Percentiles rank a stretch among this genome's conserved stretches.
These are phyloP conservation scores for Gallirallus australis DNA, from an alignment of 2,797 vertebrate species.

Conservation along the genomic window DNA sequence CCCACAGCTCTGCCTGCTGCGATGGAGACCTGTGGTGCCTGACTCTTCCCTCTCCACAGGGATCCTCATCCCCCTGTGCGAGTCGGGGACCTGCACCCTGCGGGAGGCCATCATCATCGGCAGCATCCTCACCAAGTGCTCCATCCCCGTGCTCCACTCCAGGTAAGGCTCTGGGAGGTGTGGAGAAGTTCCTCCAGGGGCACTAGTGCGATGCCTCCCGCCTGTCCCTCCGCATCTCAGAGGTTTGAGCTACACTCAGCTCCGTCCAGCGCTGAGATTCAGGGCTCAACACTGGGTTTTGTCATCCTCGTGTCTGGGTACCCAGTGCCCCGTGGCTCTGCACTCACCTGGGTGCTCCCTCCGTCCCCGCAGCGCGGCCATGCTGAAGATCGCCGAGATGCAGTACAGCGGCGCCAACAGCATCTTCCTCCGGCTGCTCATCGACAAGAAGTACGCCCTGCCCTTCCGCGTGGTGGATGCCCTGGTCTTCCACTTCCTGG, in stretches of 20 bases:
- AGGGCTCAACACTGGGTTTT: accelerated
- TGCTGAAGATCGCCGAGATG: constrained; percentile 97
- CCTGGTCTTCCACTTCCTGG: constrained; percentile 94
- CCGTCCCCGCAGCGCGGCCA: constrained; percentile 84
- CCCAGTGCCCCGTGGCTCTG: not conserved
- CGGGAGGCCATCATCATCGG: constrained; percentile 95
- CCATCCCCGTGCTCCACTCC: constrained; percentile 95
- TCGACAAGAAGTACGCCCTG: constrained; percentile 98
- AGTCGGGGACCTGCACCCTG: constrained; percentile 94
- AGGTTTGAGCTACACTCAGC: not conserved
- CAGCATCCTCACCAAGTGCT: constrained; percentile 95
- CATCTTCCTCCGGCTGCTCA: constrained; percentile 94
- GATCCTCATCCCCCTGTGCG: constrained; percentile 93
- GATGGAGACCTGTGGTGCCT: accelerated
- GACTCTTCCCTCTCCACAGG: constrained; percentile 73
- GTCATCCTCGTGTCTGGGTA: not conserved
- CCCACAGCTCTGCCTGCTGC: not conserved
- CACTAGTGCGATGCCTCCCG: accelerated
- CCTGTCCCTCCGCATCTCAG: not conserved
- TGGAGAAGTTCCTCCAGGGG: too few relatives aligned
- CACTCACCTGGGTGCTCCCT: accelerated
- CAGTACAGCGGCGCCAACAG: constrained; percentile 97
- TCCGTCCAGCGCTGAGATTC: not conserved
- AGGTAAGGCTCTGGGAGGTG: constrained; percentile 78
- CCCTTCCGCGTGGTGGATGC: constrained; percentile 97